Evolutionary conservation across 2,113 vertebrate genomes (phyloP).

Genomic region (Sebastes fasciatus): DNA sequence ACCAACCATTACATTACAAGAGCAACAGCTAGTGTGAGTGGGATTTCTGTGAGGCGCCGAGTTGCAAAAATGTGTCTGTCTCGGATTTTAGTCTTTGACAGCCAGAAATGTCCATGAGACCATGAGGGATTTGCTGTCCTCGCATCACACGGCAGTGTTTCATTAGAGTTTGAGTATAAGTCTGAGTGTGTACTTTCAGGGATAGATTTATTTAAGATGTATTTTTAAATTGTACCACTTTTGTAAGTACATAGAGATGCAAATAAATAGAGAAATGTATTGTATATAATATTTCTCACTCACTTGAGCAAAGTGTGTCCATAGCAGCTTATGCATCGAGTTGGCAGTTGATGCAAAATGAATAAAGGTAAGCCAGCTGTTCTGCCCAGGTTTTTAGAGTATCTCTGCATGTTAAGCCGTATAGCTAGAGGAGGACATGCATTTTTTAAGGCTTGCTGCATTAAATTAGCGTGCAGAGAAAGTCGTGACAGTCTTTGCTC

Average conservation of each 20-base stretch:
- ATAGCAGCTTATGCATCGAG: background rate
- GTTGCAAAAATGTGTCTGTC: background rate
- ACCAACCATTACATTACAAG: background rate
- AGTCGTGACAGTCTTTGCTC: slow-evolving; percentile 16
- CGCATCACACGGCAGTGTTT: background rate
- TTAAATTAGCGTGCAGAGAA: slow-evolving; percentile 13
- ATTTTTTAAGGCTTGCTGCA: slow-evolving; percentile 23
- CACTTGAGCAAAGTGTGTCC: background rate
- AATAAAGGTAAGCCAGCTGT: background rate
- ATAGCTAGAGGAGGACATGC: background rate
- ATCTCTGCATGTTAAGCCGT: background rate
- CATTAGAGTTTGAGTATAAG: background rate
- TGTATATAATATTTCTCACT: background rate
- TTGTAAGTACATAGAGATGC: background rate
- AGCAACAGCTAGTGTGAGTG: background rate
- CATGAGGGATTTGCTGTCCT: background rate
- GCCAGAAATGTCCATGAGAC: background rate
- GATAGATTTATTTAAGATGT: background rate
- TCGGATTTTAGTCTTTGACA: background rate
- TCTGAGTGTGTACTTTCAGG: background rate
- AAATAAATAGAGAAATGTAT: background rate
- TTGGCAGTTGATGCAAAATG: too few species aligned
- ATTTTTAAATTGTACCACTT: background rate
- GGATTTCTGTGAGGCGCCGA: background rate
- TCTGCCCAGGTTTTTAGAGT: background rate